Evolutionary conservation across 2,797 vertebrate genomes (phyloP).

Genomic region (Sebastes nivosus): DNA sequence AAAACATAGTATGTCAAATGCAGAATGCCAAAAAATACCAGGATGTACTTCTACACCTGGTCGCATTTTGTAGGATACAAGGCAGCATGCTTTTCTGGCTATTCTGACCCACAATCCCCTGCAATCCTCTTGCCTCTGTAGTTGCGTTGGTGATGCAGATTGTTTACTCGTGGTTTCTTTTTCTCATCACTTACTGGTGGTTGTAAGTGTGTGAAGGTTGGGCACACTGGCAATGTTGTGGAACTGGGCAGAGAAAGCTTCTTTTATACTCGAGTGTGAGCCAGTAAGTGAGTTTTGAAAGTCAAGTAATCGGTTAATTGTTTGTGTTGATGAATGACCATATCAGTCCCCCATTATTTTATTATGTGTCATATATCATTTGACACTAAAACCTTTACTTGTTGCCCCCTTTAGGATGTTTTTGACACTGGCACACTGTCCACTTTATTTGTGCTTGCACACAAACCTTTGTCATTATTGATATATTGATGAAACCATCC

Average conservation of each 20-base stretch:
- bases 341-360: background rate
- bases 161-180: background rate
- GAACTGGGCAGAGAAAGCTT: background rate
- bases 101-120: too few species aligned
- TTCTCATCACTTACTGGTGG: background rate
- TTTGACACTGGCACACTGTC: background rate
- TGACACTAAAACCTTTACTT: background rate
- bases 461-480: slow-evolving; percentile 1
- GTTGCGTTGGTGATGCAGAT: background rate
- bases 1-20: too few species aligned
- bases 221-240: background rate
- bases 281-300: background rate
- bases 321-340: background rate
- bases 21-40: too few species aligned
- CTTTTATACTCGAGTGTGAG: background rate
- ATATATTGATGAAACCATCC: slow-evolving; percentile 17
- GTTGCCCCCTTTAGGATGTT: background rate
- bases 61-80: too few species aligned
- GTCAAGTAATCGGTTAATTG: background rate
- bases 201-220: background rate
- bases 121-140: background rate
- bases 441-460: background rate
- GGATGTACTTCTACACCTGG: too few species aligned
- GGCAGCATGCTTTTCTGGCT: too few species aligned
- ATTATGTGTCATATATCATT: background rate